A percentile compares a stretch with the other conserved stretches of the same genome.
phyloP scores from a whole-genome alignment of 1,140 invertebrate species.

The Temnothorax longispinosus region DNA sequence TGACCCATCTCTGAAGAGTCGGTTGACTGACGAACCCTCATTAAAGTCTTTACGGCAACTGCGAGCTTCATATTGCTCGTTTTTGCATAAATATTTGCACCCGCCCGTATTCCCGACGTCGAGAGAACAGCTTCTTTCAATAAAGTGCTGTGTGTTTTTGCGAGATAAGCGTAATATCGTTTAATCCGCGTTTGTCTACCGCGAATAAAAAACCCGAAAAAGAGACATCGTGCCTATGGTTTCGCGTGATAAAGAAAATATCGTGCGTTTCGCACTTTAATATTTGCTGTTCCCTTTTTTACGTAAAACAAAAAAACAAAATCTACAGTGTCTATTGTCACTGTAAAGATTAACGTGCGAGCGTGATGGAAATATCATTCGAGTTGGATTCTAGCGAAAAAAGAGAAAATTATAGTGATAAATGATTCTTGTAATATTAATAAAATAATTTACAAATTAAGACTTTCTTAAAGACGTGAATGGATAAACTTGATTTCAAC shows the following conservation, averaged over 20 bases:
- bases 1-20: not conserved
- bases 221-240: not conserved
- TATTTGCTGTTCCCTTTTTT: not conserved
- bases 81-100: slow-evolving; percentile 48
- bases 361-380: not conserved
- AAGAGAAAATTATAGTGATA: not conserved
- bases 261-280: not conserved
- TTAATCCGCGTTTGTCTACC: slow-evolving; percentile 23
- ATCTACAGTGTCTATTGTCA: not conserved
- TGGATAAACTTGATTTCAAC: not conserved
- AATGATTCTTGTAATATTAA: not conserved
- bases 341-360: no score
- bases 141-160: slow-evolving; percentile 20
- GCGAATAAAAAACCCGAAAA: not conserved
- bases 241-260: not conserved
- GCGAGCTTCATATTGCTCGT: not conserved
- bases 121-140: slow-evolving; percentile 3
- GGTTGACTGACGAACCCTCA: not conserved
- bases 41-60: slow-evolving; percentile 23
- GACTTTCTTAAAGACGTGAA: not conserved
- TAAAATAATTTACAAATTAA: not conserved
- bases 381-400: not conserved
- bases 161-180: slow-evolving; percentile 44
- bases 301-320: not conserved
- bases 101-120: slow-evolving; percentile 5